These are phyloP conservation scores for Metopia argyrocephala DNA, from an alignment of 2,888 invertebrate species.

Conservation along the genomic window DNA sequence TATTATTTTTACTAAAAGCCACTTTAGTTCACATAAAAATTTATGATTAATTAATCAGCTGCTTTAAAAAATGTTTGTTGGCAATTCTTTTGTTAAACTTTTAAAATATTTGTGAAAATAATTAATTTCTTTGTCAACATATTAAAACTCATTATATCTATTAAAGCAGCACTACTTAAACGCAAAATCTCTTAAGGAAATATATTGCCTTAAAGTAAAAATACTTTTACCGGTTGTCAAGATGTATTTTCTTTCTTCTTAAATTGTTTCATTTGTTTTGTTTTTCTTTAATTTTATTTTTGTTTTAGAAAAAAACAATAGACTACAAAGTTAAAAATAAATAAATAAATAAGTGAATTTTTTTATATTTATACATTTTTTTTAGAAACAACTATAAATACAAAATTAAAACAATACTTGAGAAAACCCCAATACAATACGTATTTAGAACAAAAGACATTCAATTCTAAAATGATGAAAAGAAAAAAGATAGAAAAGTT, in stretches of 20 bases:
- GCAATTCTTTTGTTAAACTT: too few relatives aligned
- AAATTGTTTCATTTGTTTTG: neutral
- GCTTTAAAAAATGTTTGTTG: too few relatives aligned
- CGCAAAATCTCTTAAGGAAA: neutral
- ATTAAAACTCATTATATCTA: conserved; percentile 16
- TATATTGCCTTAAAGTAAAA: neutral
- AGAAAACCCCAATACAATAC: conserved; percentile 26
- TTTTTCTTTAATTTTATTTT: neutral
- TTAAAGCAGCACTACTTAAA: neutral
- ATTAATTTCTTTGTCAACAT: conserved; percentile 15
- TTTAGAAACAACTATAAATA: conserved; percentile 48
- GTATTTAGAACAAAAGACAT: neutral
- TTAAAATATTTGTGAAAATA: too few relatives aligned
- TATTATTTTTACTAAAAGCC: too few relatives aligned
- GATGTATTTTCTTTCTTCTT: neutral
- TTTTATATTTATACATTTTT: neutral
- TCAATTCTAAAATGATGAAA: neutral
- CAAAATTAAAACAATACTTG: conserved; percentile 33
- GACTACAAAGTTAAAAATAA: neutral
- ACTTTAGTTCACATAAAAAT: too few relatives aligned
- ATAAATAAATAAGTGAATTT: neutral
- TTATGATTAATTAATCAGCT: too few relatives aligned
- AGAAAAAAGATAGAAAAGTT: neutral
- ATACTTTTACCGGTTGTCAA: neutral
- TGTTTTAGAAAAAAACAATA: conserved; percentile 3